A percentile compares a stretch with the other conserved stretches of the same genome.
Evolutionary conservation across 2,113 vertebrate genomes (phyloP).

Genomic region (Gymnarchus niloticus): DNA sequence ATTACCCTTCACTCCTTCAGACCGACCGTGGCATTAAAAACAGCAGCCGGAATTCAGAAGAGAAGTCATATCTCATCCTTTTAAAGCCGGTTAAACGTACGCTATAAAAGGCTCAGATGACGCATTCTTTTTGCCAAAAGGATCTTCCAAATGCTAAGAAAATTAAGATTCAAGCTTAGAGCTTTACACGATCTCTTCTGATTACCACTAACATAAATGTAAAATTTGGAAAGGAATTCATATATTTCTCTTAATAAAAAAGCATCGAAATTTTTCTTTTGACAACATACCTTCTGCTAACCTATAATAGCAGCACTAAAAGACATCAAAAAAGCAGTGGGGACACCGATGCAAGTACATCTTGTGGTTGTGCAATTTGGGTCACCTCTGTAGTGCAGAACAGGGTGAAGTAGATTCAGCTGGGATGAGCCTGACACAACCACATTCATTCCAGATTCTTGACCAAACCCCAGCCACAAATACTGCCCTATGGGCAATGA

Average conservation of each 20-base stretch:
- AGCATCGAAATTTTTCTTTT: not conserved
- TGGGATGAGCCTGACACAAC: not conserved
- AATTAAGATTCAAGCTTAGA: not conserved
- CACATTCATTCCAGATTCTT: too few relatives aligned
- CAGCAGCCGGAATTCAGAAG: not conserved
- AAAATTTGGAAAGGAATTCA: not conserved
- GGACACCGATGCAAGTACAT: not conserved
- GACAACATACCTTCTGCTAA: not conserved
- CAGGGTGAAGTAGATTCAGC: not conserved
- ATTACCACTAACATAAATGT: not conserved
- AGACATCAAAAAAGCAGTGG: not conserved
- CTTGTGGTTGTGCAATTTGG: not conserved
- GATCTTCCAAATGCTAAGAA: conserved; percentile 10
- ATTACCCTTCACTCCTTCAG: not conserved
- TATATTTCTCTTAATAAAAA: not conserved
- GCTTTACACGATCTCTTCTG: not conserved
- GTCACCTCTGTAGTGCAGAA: not conserved
- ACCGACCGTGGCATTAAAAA: not conserved
- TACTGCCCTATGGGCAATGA: not conserved
- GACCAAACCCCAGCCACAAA: not conserved
- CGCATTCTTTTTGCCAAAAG: conserved; percentile 8
- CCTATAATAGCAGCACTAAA: not conserved
- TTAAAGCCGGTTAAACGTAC: not conserved
- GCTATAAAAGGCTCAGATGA: not conserved
- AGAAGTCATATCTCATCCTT: not conserved